These are phyloP conservation scores for Cephus cinctus DNA, from an alignment of 1,140 invertebrate species.

Conservation along the genomic window DNA sequence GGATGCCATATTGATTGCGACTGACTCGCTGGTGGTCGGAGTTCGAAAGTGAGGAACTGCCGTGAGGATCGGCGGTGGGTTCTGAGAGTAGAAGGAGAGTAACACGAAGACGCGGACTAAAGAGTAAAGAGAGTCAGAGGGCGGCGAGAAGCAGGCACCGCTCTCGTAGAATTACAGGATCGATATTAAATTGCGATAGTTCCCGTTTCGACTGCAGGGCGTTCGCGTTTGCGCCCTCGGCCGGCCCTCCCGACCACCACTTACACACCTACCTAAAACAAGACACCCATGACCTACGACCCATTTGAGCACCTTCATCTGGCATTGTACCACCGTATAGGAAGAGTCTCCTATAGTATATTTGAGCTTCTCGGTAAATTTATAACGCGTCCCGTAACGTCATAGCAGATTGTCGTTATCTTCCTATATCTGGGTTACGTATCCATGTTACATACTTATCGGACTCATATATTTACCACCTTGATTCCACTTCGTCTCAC, in stretches of 20 bases:
- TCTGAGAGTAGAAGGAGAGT: constrained; percentile 13
- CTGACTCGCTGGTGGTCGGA: constrained; percentile 37
- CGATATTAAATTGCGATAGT: constrained; percentile 54
- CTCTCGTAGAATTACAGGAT: constrained; percentile 48
- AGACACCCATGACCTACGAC: constrained; percentile 30
- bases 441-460: too few species aligned
- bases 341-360: too few species aligned
- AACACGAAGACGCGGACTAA: background rate
- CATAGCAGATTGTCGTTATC: too few species aligned
- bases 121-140: constrained; percentile 19
- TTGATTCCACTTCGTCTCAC: too few species aligned
- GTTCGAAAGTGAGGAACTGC: constrained; percentile 46
- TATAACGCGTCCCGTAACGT: too few species aligned
- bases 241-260: constrained; percentile 2
- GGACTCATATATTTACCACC: too few species aligned
- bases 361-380: too few species aligned
- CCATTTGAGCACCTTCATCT: constrained; percentile 1
- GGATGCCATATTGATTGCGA: constrained; percentile 53
- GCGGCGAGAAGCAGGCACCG: constrained; percentile 18
- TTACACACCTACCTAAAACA: constrained; percentile 20
- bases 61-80: constrained; percentile 10
- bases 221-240: constrained; percentile 37
- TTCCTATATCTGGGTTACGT: too few species aligned
- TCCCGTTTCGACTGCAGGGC: constrained; percentile 46
- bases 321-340: too few species aligned